A percentile compares a stretch with the other conserved stretches of the same genome.
Evolutionary conservation across 2,113 vertebrate species (phyloP).

Genomic region (Chaetodon auriga): DNA sequence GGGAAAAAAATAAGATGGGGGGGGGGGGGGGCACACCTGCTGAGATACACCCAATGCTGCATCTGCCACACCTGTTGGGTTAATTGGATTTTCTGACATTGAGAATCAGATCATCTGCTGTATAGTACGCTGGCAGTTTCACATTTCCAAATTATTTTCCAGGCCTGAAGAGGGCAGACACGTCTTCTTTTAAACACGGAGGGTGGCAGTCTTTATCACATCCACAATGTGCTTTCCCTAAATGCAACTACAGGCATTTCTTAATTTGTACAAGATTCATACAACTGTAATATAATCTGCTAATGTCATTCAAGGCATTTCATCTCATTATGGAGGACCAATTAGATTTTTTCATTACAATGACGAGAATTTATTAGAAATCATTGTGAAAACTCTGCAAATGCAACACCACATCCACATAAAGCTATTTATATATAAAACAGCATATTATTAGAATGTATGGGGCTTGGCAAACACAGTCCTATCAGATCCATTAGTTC

Average conservation of each 20-base stretch:
- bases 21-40: conserved; percentile 11
- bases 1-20: conserved; percentile 14
- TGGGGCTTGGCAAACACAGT: conserved; percentile 41
- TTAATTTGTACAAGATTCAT: conserved; percentile 25
- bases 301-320: not conserved
- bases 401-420: conserved; percentile 12
- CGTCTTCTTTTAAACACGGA: conserved; percentile 53
- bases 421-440: conserved; percentile 24
- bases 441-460: conserved; percentile 36
- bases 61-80: conserved; percentile 71
- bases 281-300: not conserved
- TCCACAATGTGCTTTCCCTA: not conserved
- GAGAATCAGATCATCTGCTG: conserved; percentile 41
- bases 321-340: not conserved
- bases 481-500: conserved; percentile 72
- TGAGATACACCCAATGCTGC: conserved; percentile 51
- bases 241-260: conserved; percentile 1
- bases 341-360: not conserved
- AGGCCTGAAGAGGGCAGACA: conserved; percentile 82
- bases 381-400: conserved; percentile 4
- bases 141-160: conserved; percentile 52
- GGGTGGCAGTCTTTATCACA: conserved; percentile 2
- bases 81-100: conserved; percentile 73
- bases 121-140: conserved; percentile 3
- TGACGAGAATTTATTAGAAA: conserved; percentile 4